Conservation (phyloP, 2,888 invertebrate genomes). For the Drosophila pseudotalamancana region DNA sequence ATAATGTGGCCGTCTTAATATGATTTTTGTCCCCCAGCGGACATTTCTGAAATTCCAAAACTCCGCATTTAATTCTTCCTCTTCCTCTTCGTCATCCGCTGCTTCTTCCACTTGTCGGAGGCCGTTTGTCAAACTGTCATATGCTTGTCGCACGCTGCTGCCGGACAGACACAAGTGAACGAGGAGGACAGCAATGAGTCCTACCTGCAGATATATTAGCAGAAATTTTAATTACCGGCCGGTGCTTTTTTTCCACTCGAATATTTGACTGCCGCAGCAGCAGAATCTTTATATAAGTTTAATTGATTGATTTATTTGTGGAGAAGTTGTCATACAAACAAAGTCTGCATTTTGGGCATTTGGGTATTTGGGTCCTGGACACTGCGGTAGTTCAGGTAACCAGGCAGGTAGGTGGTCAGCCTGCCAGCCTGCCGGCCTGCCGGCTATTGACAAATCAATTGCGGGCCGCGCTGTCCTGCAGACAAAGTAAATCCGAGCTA, state of each 20-base stretch:
- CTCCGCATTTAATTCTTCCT: slow-evolving; percentile 58
- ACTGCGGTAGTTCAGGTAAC: slow-evolving; percentile 35
- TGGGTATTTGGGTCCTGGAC: not conserved
- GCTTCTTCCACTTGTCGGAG: slow-evolving; percentile 43
- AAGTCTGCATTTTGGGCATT: no score
- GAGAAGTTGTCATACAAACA: slow-evolving; percentile 54
- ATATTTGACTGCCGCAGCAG: slow-evolving; percentile 37
- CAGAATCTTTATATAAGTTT: slow-evolving; percentile 81
- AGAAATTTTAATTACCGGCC: slow-evolving; percentile 83
- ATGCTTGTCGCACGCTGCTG: slow-evolving; percentile 81
- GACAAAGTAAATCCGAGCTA: slow-evolving; percentile 57
- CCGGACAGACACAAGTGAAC: slow-evolving; percentile 4
- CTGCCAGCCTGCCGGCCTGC: no score
- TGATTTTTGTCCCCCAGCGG: slow-evolving; percentile 82
- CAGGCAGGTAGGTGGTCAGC: slow-evolving; percentile 72
- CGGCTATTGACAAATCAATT: slow-evolving; percentile 75
- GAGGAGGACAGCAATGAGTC: not conserved
- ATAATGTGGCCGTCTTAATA: slow-evolving; percentile 82
- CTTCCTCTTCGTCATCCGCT: slow-evolving; percentile 21
- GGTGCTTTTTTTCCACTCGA: slow-evolving; percentile 18
- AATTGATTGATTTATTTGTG: slow-evolving; percentile 84
- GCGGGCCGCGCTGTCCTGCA: slow-evolving; percentile 13
- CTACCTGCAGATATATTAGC: slow-evolving; percentile 78
- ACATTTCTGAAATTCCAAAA: slow-evolving; percentile 80
- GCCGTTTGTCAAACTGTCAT: slow-evolving; percentile 83